These are phyloP conservation scores for Leptopilina drosophilae DNA, from an alignment of 2,888 invertebrate genomes.

Conservation along the genomic window DNA sequence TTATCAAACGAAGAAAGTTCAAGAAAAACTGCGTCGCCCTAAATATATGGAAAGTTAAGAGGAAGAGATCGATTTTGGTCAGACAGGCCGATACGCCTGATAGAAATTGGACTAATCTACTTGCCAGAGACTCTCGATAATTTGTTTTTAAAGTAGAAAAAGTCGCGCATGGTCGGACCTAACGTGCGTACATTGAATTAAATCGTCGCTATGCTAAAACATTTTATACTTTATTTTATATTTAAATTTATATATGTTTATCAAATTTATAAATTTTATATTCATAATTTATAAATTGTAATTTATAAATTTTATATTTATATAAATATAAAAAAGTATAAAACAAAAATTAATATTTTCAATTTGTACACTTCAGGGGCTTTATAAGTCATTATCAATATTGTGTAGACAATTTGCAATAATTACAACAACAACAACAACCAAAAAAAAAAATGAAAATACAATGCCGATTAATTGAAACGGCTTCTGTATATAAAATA, in stretches of 20 bases:
- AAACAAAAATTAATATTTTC: too few relatives aligned
- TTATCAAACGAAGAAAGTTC: too few relatives aligned
- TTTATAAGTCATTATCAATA: not conserved
- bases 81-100: not conserved
- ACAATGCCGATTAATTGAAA: not conserved
- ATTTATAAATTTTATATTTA: too few relatives aligned
- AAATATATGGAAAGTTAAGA: not conserved
- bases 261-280: too few relatives aligned
- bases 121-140: not conserved
- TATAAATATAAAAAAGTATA: too few relatives aligned
- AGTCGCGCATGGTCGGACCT: slow-evolving; percentile 11
- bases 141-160: slow-evolving; percentile 9
- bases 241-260: too few relatives aligned
- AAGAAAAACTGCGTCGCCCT: not conserved
- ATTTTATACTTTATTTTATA: too few relatives aligned
- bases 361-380: not conserved
- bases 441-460: not conserved
- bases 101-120: slow-evolving; percentile 29
- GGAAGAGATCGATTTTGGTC: slow-evolving; percentile 23
- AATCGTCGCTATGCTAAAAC: too few relatives aligned
- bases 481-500: not conserved
- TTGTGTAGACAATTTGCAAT: not conserved
- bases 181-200: too few relatives aligned
- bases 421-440: not conserved
- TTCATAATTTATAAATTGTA: too few relatives aligned